phyloP scores from a whole-genome alignment of 2,888 invertebrate species.

The Tetropium fuscum region DNA sequence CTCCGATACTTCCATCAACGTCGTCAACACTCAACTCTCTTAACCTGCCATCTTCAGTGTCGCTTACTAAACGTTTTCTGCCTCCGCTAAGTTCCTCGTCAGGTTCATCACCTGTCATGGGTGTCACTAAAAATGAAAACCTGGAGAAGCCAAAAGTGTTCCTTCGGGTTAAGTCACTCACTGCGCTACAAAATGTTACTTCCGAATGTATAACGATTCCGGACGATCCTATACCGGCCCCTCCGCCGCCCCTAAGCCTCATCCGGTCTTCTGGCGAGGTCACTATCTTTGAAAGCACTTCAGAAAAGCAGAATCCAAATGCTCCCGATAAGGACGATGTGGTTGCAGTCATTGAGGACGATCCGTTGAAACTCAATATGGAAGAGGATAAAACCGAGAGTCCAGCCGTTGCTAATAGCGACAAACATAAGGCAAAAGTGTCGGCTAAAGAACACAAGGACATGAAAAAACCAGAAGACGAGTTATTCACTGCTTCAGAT shows the following conservation, averaged over 20 bases:
- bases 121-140: not conserved
- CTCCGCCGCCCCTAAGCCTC: constrained; percentile 7
- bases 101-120: not conserved
- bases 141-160: constrained; percentile 32
- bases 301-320: constrained; percentile 23
- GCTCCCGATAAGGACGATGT: not conserved
- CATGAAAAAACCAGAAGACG: not conserved
- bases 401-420: not conserved
- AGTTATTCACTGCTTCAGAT: not conserved
- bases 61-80: not conserved
- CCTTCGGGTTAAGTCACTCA: constrained; percentile 57
- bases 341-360: not conserved
- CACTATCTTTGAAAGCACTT: not conserved
- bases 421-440: not conserved
- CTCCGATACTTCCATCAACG: constrained; percentile 31
- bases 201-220: constrained; percentile 61
- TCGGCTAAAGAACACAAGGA: not conserved
- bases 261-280: not conserved
- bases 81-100: not conserved
- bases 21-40: constrained; percentile 22
- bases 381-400: not conserved
- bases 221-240: constrained; percentile 51
- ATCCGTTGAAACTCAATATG: not conserved
- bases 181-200: constrained; percentile 54
- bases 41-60: constrained; percentile 24